Conservation (phyloP, 1,140 invertebrate genomes). For the Nautilus pompilius region DNA sequence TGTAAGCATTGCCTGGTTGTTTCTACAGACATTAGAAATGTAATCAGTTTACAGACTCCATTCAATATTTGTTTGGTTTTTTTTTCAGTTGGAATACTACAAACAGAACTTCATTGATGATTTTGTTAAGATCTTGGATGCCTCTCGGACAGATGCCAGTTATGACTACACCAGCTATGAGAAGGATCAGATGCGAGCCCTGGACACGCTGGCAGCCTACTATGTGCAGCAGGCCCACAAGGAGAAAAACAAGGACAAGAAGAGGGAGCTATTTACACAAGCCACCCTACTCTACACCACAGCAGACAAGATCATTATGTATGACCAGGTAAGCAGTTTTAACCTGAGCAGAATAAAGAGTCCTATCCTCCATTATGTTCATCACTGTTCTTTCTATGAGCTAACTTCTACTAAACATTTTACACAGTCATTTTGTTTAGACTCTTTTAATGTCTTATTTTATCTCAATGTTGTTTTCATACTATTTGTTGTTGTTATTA, state of each 20-base stretch:
- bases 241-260: conserved; percentile 94
- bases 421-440: no score
- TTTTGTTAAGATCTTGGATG: conserved; percentile 91
- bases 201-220: conserved; percentile 95
- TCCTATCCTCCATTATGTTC: neutral
- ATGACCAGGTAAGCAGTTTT: conserved; percentile 76
- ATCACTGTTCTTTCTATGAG: neutral
- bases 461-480: no score
- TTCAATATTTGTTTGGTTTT: neutral
- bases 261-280: conserved; percentile 92
- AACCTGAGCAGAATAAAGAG: neutral
- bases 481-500: neutral
- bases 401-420: neutral
- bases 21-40: no score
- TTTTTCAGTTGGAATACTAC: conserved; percentile 86
- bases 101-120: conserved; percentile 88
- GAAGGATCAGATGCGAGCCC: conserved; percentile 92
- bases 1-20: no score
- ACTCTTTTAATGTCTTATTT: no score
- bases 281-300: conserved; percentile 96
- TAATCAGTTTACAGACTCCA: no score
- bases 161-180: conserved; percentile 88
- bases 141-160: conserved; percentile 81
- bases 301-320: conserved; percentile 99
- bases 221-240: conserved; percentile 94